phyloP scores from a whole-genome alignment of 2,888 invertebrate species.

The Carpatolechia fugitivella region DNA sequence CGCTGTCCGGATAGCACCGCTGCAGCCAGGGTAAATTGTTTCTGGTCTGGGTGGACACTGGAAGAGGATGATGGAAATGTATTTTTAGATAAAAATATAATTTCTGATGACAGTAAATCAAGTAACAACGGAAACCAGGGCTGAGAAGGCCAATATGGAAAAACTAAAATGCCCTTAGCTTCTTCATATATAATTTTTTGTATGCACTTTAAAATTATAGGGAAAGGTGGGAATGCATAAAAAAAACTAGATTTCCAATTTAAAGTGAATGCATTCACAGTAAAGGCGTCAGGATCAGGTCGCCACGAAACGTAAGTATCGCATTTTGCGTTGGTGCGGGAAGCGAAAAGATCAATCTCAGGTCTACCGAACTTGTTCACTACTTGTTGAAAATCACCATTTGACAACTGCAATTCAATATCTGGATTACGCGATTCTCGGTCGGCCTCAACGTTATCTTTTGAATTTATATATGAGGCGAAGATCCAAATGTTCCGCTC shows the following conservation, averaged over 20 bases:
- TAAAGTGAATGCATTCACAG: constrained; percentile 17
- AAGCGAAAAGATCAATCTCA: constrained; percentile 13
- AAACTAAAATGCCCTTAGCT: constrained; percentile 18
- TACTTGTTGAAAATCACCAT: background rate
- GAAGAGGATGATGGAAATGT: too few species aligned
- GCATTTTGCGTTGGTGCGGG: constrained; percentile 15
- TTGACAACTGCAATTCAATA: constrained; percentile 5
- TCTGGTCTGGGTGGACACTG: background rate
- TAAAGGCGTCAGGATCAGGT: background rate
- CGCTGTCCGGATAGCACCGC: constrained; percentile 1
- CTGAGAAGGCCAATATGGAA: constrained; percentile 17
- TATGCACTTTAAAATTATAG: constrained; percentile 13
- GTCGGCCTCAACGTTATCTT: constrained; percentile 15
- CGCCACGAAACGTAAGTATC: constrained; percentile 6
- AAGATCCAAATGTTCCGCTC: too few species aligned
- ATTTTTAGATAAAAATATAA: too few species aligned
- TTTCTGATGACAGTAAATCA: background rate
- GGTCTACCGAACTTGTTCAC: background rate
- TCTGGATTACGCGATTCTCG: constrained; percentile 13
- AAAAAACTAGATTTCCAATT: constrained; percentile 12
- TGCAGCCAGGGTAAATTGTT: constrained; percentile 9
- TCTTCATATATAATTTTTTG: constrained; percentile 17
- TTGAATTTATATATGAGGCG: too few species aligned
- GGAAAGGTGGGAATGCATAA: constrained; percentile 19
- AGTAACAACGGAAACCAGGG: constrained; percentile 12